A percentile compares a stretch with the other conserved stretches of the same genome.
Conservation (phyloP, 2,888 invertebrate species). For the Cybosia mesomella region DNA sequence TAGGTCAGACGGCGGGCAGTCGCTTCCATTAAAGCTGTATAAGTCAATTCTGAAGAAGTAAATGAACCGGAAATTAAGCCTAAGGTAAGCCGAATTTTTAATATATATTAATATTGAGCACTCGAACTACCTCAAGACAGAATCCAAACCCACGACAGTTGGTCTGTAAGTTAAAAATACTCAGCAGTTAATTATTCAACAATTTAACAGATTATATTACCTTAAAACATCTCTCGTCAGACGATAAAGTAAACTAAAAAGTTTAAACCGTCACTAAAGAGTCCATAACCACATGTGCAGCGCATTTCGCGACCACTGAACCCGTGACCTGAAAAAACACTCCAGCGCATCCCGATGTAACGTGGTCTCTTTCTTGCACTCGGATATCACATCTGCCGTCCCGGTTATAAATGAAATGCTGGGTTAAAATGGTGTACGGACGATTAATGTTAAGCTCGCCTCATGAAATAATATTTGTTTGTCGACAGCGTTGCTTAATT, state of each 20-base stretch:
- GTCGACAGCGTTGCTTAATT: constrained; percentile 9
- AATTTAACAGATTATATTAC: constrained; percentile 15
- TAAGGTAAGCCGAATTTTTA: too few relatives aligned
- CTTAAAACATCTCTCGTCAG: constrained; percentile 13
- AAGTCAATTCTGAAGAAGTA: not conserved
- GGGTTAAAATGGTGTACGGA: constrained; percentile 20
- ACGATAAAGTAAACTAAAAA: constrained; percentile 16
- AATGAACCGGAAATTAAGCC: too few relatives aligned
- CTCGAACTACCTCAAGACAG: not conserved
- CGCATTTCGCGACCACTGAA: constrained; percentile 62
- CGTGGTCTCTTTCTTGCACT: constrained; percentile 24
- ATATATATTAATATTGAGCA: not conserved
- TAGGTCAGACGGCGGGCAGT: too few relatives aligned
- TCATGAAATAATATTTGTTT: constrained; percentile 20
- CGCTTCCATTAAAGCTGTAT: not conserved
- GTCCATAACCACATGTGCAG: constrained; percentile 38
- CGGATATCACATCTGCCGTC: constrained; percentile 11
- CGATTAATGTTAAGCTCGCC: constrained; percentile 16
- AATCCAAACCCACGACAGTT: not conserved
- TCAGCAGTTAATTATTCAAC: constrained; percentile 7
- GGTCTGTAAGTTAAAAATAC: not conserved
- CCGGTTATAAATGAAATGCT: constrained; percentile 13
- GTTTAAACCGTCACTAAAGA: constrained; percentile 21
- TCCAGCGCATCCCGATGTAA: constrained; percentile 44
- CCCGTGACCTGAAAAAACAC: constrained; percentile 66